Base-by-base conservation (phyloP, 2,888 invertebrate genomes). In the Cheilosia scutellata region DNA sequence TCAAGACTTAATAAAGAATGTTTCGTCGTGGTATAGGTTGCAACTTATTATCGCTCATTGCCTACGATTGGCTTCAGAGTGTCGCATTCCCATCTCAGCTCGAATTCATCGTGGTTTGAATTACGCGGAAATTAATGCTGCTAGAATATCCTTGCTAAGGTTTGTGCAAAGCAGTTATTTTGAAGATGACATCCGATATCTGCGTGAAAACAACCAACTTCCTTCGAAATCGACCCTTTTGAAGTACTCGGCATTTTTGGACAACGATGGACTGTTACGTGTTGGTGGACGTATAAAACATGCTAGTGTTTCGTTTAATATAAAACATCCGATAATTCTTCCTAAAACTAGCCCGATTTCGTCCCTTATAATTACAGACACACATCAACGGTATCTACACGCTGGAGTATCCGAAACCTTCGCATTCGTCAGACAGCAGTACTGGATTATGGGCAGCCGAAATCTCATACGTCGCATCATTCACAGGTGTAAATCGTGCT, bases 371-470 rank as follows among this genome's bases (percentile, higher is more conserved):
- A n/a, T 53, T 9, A 62, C 44, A 62, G 44, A 72, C n/a, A 62
- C 40, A n/a, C 83, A 83, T 40, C 42, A 71, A 53, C 40, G 5
- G 11, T 57, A 82, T 42, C 16, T 83, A 44, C 72, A 72, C 58
- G 37, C 77, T 37, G 71, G 71, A 13, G 79, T 72, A 0, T 65
- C 72, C 2, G 72, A 63, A 25, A 79, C 78, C 0, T 78, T 78
- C n/a, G 53, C 53, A 29, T 42, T 75, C 3, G 42, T 55, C 20
- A 37, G 82, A 20, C 76, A 75, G 57, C 31, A 71, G 47, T 82
- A 47, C 53, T 82, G 71, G 70, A 72, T 82, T 37, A 40, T 82
- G 44, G 77, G 77, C 1, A 72, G 77, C 55, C 60, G 77, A 31
- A 72, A 78, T 33, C 25, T 77, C 29, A 72, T 82, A 11, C 65